Conservation (phyloP, 2,113 vertebrate species). For the Anthoscopus minutus region DNA sequence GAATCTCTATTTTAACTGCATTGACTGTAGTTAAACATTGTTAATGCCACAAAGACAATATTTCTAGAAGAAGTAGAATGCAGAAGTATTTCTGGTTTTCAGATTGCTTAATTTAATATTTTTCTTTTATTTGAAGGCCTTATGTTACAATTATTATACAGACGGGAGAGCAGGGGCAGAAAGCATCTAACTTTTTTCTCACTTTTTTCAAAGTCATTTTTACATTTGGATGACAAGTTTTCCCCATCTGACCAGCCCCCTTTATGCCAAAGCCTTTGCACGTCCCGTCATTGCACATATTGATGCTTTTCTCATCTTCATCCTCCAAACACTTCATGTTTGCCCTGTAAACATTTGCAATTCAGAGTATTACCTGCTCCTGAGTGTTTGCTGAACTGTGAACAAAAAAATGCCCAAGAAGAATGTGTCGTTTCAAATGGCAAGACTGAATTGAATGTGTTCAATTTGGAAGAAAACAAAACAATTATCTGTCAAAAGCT, state of each 20-base stretch:
- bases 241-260: background rate
- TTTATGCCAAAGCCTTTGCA: background rate
- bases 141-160: background rate
- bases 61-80: background rate
- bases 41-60: background rate
- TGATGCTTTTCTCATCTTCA: background rate
- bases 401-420: background rate
- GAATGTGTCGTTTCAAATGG: background rate
- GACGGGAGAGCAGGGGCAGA: background rate
- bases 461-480: conserved; percentile 1
- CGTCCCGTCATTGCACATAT: background rate
- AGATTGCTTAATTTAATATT: background rate
- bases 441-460: background rate
- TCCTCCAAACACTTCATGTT: background rate
- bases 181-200: background rate
- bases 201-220: background rate
- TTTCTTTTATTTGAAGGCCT: background rate
- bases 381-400: background rate
- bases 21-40: background rate
- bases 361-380: background rate
- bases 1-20: background rate
- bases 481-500: conserved; percentile 28
- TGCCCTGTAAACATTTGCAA: background rate
- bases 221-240: background rate
- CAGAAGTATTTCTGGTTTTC: background rate